These are phyloP conservation scores for Camponotus pennsylvanicus DNA, from an alignment of 1,140 invertebrate species.

Conservation along the genomic window DNA sequence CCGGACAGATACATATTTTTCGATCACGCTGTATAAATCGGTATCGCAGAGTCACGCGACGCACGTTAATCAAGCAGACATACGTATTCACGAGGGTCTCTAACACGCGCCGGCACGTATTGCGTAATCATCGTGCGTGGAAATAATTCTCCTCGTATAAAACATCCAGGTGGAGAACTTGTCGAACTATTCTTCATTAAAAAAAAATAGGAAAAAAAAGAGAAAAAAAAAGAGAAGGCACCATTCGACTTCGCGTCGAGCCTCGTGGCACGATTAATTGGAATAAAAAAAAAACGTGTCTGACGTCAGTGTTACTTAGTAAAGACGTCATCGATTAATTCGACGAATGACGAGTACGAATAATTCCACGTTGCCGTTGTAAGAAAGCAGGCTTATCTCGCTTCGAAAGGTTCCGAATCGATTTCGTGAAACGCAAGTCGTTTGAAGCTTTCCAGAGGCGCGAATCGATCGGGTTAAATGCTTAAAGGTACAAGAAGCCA, in stretches of 20 bases:
- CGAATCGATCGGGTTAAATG: constrained; percentile 29
- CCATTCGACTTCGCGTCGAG: background rate
- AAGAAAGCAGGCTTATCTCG: background rate
- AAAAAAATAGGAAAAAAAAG: background rate
- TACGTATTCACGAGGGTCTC: background rate
- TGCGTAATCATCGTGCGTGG: constrained; percentile 28
- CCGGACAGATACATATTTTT: background rate
- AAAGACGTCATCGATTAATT: background rate
- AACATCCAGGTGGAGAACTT: background rate
- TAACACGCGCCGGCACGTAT: background rate
- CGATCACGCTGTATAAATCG: background rate
- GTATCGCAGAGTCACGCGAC: constrained; percentile 12
- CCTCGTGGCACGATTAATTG: background rate
- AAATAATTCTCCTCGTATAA: background rate
- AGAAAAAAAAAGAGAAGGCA: background rate
- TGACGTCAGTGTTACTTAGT: background rate
- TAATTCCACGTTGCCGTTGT: background rate
- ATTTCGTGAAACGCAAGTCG: background rate
- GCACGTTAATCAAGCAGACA: background rate
- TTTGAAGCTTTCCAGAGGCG: constrained; percentile 22
- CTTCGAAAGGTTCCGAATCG: background rate
- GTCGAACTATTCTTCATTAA: background rate
- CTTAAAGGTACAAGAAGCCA: background rate
- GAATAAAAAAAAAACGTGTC: background rate
- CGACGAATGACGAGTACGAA: background rate